Evolutionary conservation across 1,140 invertebrate species (phyloP).

Genomic region (Oedothorax gibbosus): DNA sequence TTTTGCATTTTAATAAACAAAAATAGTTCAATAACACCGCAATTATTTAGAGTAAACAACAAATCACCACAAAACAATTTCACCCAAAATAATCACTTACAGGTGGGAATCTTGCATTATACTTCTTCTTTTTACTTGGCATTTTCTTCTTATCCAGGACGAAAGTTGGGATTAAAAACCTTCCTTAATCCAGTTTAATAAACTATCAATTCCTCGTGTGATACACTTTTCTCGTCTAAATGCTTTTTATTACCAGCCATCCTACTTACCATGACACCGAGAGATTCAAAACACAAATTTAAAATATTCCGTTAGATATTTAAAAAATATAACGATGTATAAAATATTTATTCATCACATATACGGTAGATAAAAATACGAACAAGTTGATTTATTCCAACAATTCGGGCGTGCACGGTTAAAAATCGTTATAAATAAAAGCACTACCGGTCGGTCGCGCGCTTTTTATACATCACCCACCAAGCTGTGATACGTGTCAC

Average conservation of each 20-base stretch:
- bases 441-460: constrained; percentile 6
- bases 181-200: background rate
- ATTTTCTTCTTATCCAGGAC: constrained; percentile 71
- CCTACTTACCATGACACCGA: constrained; percentile 12
- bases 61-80: constrained; percentile 4
- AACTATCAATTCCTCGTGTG: background rate
- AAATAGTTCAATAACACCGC: no score
- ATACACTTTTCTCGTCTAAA: constrained; percentile 43
- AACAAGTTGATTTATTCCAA: background rate
- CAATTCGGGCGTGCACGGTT: background rate
- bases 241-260: constrained; percentile 40
- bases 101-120: constrained; percentile 93
- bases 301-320: background rate
- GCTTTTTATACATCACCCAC: constrained; percentile 29
- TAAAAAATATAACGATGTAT: background rate
- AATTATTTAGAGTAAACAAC: background rate
- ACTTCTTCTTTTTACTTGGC: constrained; percentile 97
- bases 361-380: background rate
- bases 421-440: constrained; percentile 32
- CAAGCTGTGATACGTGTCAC: constrained; percentile 48
- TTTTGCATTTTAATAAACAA: no score
- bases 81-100: constrained; percentile 74
- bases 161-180: constrained; percentile 7
- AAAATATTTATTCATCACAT: background rate
- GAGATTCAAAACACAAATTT: constrained; percentile 9